Evolutionary conservation across 2,797 vertebrate genomes (phyloP), one percentile per base, ranked within the genome.

Genomic region (Mormyrus proboscirostris): DNA sequence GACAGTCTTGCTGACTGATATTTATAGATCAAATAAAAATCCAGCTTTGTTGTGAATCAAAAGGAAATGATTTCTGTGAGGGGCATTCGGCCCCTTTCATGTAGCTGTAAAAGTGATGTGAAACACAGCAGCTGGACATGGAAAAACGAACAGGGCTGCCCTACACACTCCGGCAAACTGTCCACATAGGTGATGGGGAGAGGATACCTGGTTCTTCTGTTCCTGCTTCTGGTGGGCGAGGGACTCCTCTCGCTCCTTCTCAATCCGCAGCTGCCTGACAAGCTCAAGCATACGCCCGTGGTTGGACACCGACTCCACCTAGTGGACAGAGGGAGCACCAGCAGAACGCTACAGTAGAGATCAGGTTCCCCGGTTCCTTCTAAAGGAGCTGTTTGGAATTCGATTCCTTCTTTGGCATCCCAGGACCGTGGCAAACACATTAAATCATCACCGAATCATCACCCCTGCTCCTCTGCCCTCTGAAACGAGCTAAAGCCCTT

Each of bases 231-330:
- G 99, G 88, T 98, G 97, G 91, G 94, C 94, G 89, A 99, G 94
- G 90, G 96, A 96, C 91, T 98, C 98, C 93, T 98, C 97, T 93
- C 96, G 97, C 93, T 99, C 98, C 91, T 98, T 99, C 93, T 99
- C 98, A 90, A 98, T 96, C 53, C 97, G 95, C 91, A 99, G 96
- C 92, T 98, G 97, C 88, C 98, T 96, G 93, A 98, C 98, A 95
- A 97, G 97, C 87, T 99, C 97, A 93, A 99, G 96, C 98, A 99
- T 98, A 92, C 94, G 95, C 89, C 97, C 97, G 95, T 99, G 97
- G 95, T 96, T 99, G 95, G 97, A 96, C 95, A 99, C 97, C 19
- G 97, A 96, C 96, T 99, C 98, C 96, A 99, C 99, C 99, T 99
- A 95, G 95, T 96, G 96, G 95, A 94, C 92, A 89, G 19, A 92